Evolutionary conservation across 2,113 vertebrate genomes (phyloP).

Genomic region (Ceuthmochares aereus): DNA sequence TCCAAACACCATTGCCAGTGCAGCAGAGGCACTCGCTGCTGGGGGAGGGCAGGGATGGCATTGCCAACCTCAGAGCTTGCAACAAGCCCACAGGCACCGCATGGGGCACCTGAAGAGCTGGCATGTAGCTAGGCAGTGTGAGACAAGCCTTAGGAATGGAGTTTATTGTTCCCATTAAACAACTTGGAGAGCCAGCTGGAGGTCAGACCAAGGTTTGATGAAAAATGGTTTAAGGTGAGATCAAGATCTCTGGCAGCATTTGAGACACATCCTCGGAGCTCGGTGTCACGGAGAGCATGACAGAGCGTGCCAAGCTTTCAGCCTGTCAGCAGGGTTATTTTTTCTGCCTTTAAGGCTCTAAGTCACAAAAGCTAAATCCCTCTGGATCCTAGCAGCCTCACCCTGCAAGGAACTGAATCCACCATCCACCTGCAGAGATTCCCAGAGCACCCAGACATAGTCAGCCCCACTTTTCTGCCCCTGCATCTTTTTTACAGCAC

Average conservation of each 20-base stretch:
- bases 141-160: neutral
- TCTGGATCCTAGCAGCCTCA: neutral
- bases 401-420: neutral
- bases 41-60: neutral
- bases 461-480: neutral
- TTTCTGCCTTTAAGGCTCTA: neutral
- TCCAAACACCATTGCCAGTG: neutral
- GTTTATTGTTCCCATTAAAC: neutral
- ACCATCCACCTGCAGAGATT: neutral
- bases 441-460: accelerated
- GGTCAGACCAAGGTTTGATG: neutral
- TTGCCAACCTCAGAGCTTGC: accelerated
- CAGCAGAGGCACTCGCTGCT: neutral
- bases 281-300: accelerated
- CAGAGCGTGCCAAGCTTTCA: neutral
- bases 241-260: neutral
- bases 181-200: neutral
- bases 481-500: neutral
- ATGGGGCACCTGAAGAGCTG: neutral
- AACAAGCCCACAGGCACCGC: accelerated
- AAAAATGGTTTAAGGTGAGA: neutral
- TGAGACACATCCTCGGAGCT: neutral
- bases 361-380: neutral
- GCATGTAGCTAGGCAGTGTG: neutral
- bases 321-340: accelerated